Evolutionary conservation across 1,140 invertebrate genomes (phyloP), one percentile per base, ranked within the genome.

Genomic region (Physella acuta): DNA sequence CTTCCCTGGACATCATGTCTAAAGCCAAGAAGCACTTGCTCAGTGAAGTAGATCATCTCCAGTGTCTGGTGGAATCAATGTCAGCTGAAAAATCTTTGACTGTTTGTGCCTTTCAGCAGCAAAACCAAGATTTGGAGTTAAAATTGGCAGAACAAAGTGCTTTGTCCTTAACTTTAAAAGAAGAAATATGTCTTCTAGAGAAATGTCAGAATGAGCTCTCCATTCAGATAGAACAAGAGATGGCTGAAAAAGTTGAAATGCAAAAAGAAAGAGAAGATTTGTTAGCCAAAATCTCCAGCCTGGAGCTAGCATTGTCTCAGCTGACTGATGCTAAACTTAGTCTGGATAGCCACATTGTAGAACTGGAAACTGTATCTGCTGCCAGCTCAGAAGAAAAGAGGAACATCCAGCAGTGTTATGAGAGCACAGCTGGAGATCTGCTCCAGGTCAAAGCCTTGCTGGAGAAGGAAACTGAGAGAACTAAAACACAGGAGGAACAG

Each of bases 321-420:
- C 39, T 69, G 14, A n/a, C 39, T 14, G 37, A 68, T 4, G 34
- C 33, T 28, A 68, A 58, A 8, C 34, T 52, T 36, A 20, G 36
- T 34, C 17, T 56, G 16, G 33, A 36, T 20, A 53, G 36, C 33
- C 20, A 53, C 20, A 2, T 36, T 1, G 53, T 65, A 51, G 74
- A 75, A 33, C 52, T 77, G 33, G 59, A 63, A 3, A 73, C 65
- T 34, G 37, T 67, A 39, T 63, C 67, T 28, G 71, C 73, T 34
- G 39, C 67, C 34, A 39, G 70, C 17, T 28, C 60, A 36, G 63
- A 68, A 62, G 68, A 55, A 20, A 26, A 56, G 30, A 28, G 55
- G 24, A 39, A 11, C 26, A 36, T 62, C 11, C 60, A 61, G n/a
- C 58, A 61, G 56, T 44, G 52, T n/a, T n/a, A n/a, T n/a, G n/a